These are phyloP conservation scores for Lysandra coridon DNA, from an alignment of 2,888 invertebrate species.

Conservation along the genomic window DNA sequence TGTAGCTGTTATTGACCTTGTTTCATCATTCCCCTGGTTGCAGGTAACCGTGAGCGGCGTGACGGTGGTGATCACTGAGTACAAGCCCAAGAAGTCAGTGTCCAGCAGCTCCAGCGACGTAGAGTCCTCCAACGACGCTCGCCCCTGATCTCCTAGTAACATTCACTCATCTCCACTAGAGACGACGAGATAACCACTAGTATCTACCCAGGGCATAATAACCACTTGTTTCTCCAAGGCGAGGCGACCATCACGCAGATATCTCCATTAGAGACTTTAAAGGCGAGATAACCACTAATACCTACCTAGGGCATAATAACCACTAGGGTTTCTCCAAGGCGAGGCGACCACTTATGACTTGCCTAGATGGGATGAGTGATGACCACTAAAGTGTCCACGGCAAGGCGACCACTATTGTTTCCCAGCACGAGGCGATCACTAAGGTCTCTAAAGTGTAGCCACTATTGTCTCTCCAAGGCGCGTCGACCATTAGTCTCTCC, in stretches of 20 bases:
- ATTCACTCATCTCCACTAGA: not conserved
- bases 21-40: not conserved
- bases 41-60: constrained; percentile 95
- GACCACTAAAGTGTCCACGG: too few species aligned
- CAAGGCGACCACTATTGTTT: not conserved
- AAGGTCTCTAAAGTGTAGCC: not conserved
- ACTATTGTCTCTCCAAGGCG: too few species aligned
- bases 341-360: not conserved
- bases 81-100: constrained; percentile 87
- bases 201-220: too few species aligned
- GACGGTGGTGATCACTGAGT: constrained; percentile 98
- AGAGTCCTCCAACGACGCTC: constrained; percentile 74
- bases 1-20: not conserved
- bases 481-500: too few species aligned
- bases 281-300: too few species aligned
- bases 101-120: constrained; percentile 73
- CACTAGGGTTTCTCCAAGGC: not conserved
- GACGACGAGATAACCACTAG: not conserved
- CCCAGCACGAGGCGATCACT: not conserved
- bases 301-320: not conserved
- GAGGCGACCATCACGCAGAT: too few species aligned
- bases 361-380: too few species aligned
- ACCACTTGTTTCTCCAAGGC: too few species aligned
- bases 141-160: constrained; percentile 58
- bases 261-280: too few species aligned